These are phyloP conservation scores for Sclerurus mexicanus DNA, from an alignment of 2,113 vertebrate species.

Conservation along the genomic window DNA sequence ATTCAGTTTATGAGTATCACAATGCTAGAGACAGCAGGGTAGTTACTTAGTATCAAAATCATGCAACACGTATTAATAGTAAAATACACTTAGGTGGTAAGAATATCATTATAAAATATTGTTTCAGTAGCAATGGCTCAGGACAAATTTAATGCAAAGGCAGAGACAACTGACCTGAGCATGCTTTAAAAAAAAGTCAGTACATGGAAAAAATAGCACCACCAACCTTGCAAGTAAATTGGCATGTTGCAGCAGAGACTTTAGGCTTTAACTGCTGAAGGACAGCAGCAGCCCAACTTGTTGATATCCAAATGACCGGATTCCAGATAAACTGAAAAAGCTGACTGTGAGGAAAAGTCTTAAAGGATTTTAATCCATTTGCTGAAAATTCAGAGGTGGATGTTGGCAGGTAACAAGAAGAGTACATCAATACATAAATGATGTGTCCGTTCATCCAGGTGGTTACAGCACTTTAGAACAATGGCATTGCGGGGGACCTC, in stretches of 20 bases:
- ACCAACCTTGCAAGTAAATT: slow-evolving; percentile 95
- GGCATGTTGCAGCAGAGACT: slow-evolving; percentile 78
- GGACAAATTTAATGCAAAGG: slow-evolving; percentile 97
- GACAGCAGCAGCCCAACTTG: slow-evolving; percentile 80
- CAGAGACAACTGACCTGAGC: slow-evolving; percentile 92
- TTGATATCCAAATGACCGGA: slow-evolving; percentile 84
- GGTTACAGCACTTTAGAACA: neutral
- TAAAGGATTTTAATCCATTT: slow-evolving; percentile 44
- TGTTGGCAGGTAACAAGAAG: neutral
- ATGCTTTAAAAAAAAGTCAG: slow-evolving; percentile 80
- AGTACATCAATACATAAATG: neutral
- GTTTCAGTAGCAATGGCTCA: slow-evolving; percentile 85
- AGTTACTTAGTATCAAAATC: slow-evolving; percentile 63
- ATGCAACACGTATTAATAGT: slow-evolving; percentile 75
- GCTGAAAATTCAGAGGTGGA: slow-evolving; percentile 35
- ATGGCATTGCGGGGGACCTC: neutral
- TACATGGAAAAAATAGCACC: slow-evolving; percentile 87
- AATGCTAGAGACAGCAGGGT: slow-evolving; percentile 19
- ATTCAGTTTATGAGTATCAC: slow-evolving; percentile 32
- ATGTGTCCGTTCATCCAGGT: neutral
- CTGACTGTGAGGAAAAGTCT: slow-evolving; percentile 81
- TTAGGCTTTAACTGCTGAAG: slow-evolving; percentile 81
- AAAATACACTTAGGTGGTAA: slow-evolving; percentile 64
- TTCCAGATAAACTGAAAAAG: slow-evolving; percentile 85
- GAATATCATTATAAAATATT: slow-evolving; percentile 99